Evolutionary conservation across 1,140 invertebrate genomes (phyloP).

Genomic region (Hylyphantes graminicola): DNA sequence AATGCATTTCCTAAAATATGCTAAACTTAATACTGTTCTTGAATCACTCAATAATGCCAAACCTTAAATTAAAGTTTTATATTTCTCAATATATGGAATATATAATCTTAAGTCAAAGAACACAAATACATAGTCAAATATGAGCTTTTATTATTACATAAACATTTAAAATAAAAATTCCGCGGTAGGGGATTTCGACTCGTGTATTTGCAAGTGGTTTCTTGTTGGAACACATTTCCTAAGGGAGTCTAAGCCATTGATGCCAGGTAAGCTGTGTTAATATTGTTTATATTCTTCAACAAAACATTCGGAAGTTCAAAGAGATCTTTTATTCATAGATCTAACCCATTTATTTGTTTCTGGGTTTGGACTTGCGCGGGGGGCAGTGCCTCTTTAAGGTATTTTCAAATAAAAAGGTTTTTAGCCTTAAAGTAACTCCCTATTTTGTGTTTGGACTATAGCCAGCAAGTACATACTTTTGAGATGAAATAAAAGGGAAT

Average conservation of each 20-base stretch:
- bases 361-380: no score
- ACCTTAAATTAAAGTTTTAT: no score
- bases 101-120: no score
- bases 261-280: conserved; percentile 9
- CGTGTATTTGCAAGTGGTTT: neutral
- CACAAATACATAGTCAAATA: no score
- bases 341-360: conserved; percentile 3
- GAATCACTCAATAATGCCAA: no score
- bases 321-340: conserved; percentile 24
- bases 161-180: neutral
- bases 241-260: neutral
- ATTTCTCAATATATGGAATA: no score
- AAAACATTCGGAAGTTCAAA: conserved; percentile 17
- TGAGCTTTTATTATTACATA: no score
- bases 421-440: neutral
- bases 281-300: conserved; percentile 17
- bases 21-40: no score
- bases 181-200: neutral
- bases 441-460: conserved; percentile 8
- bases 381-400: no score
- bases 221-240: neutral
- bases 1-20: no score
- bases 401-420: neutral
- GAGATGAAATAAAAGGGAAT: no score
- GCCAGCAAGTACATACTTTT: conserved; percentile 5